These are phyloP conservation scores for Nezara viridula DNA, from an alignment of 2,888 invertebrate genomes.

Conservation along the genomic window DNA sequence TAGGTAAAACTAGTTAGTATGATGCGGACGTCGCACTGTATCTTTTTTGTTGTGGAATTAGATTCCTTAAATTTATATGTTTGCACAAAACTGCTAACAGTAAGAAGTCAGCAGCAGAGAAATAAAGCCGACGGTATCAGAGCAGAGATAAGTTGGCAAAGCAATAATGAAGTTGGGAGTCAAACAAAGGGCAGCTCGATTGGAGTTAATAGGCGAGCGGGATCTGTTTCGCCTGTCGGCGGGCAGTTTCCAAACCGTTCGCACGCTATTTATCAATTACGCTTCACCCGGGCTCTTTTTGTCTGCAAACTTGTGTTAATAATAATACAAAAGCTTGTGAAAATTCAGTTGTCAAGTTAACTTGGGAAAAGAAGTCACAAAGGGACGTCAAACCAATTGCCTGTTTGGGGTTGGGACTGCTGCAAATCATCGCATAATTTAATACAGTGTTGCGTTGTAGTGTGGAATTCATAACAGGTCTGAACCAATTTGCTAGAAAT, in stretches of 20 bases:
- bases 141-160: conserved; percentile 18
- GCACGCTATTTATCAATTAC: conserved; percentile 48
- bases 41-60: not conserved
- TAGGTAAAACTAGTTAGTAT: no score
- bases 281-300: not conserved
- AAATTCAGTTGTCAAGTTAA: not conserved
- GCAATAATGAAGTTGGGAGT: conserved; percentile 42
- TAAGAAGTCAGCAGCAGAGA: not conserved
- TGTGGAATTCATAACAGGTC: not conserved
- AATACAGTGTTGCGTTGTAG: not conserved
- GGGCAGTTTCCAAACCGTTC: not conserved
- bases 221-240: conserved; percentile 18
- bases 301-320: conserved; percentile 8
- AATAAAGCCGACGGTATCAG: not conserved
- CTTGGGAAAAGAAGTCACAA: not conserved
- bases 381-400: not conserved
- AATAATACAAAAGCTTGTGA: not conserved
- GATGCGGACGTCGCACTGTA: no score
- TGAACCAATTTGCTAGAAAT: not conserved
- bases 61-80: not conserved
- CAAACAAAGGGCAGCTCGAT: conserved; percentile 33
- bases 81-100: not conserved
- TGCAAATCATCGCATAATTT: not conserved
- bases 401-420: not conserved
- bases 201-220: conserved; percentile 12